These are phyloP conservation scores for Acipenser ruthenus DNA, from an alignment of 2,797 vertebrate species.

Conservation along the genomic window DNA sequence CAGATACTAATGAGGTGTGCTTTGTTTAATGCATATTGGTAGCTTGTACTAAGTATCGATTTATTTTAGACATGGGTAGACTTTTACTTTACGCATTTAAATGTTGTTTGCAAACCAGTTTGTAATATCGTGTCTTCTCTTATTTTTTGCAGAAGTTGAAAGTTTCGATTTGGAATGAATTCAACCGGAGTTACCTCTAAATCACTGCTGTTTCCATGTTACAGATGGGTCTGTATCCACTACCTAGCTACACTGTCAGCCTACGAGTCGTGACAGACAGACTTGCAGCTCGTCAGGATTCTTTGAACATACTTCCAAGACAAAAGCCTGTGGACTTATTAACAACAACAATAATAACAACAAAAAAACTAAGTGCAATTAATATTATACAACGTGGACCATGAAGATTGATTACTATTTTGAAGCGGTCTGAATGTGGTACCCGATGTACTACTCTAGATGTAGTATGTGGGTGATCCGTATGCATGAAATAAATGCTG, in stretches of 20 bases:
- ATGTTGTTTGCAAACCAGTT: too few species aligned
- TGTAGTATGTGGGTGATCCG: not conserved
- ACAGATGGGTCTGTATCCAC: constrained; percentile 9
- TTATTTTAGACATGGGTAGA: too few species aligned
- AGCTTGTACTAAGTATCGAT: too few species aligned
- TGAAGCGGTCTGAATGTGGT: constrained; percentile 24
- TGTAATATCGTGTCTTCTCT: constrained; percentile 13
- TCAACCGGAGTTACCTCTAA: constrained; percentile 26
- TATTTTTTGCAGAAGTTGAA: constrained; percentile 41
- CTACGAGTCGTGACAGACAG: not conserved
- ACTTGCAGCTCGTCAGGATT: constrained; percentile 16
- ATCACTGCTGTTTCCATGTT: constrained; percentile 29
- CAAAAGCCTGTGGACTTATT: constrained; percentile 36
- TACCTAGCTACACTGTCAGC: constrained; percentile 6
- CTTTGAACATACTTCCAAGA: constrained; percentile 17
- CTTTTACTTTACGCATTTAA: too few species aligned
- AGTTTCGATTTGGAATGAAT: constrained; percentile 27
- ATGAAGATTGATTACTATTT: constrained; percentile 8
- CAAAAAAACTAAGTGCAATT: constrained; percentile 67
- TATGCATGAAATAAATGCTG: constrained; percentile 21
- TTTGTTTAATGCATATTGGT: not conserved
- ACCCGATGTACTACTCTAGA: constrained; percentile 25
- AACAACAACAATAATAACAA: not conserved
- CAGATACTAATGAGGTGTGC: constrained; percentile 64
- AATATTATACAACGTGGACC: constrained; percentile 31